Percentiles rank a stretch among this genome's conserved stretches.
Evolutionary conservation across 2,113 vertebrate genomes (phyloP).

Genomic region (Urocitellus parryii): DNA sequence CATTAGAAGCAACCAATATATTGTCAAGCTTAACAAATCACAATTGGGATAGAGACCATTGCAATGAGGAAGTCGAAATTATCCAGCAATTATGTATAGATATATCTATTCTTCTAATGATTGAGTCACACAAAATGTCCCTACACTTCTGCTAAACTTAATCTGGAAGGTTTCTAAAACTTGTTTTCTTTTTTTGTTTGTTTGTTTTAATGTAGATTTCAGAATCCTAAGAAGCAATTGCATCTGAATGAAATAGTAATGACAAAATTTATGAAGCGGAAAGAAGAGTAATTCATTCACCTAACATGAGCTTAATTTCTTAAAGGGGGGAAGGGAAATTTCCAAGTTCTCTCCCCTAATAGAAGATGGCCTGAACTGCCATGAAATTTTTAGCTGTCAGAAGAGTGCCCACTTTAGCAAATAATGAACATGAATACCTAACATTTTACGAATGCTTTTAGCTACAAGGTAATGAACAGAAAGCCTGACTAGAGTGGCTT

Average conservation of each 20-base stretch:
- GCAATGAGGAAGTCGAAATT: slow-evolving; percentile 47
- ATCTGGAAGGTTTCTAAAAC: slow-evolving; percentile 13
- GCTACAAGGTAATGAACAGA: slow-evolving; percentile 38
- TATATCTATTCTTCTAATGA: slow-evolving; percentile 18
- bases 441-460: slow-evolving; percentile 29
- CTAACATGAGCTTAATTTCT: slow-evolving; percentile 31
- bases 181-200: neutral
- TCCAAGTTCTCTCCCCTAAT: neutral
- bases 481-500: neutral
- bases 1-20: slow-evolving; percentile 72
- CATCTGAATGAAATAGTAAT: slow-evolving; percentile 54
- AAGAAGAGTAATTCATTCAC: slow-evolving; percentile 47
- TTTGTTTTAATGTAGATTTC: slow-evolving; percentile 10
- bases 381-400: neutral
- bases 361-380: neutral
- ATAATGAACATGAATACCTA: neutral
- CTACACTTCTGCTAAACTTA: slow-evolving; percentile 40
- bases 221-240: slow-evolving; percentile 51
- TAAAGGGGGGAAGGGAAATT: neutral
- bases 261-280: slow-evolving; percentile 61
- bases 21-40: slow-evolving; percentile 65
- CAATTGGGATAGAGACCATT: neutral
- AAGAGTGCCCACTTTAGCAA: slow-evolving; percentile 22
- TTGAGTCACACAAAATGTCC: neutral
- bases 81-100: slow-evolving; percentile 55